Conservation (phyloP, 2,113 vertebrate species). For the Etia nguti region DNA sequence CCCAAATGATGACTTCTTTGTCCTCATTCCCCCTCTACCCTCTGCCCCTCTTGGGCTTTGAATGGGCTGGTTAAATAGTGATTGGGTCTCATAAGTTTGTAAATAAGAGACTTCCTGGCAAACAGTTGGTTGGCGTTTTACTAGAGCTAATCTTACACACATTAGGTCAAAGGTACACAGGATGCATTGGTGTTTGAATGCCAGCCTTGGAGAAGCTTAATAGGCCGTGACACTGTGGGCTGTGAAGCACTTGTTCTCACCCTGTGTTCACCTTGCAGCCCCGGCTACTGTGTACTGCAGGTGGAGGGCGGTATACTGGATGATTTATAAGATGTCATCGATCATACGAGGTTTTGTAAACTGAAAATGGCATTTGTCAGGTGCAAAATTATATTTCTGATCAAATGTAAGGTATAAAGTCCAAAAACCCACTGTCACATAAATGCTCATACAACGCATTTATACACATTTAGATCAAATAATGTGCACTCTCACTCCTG, state of each 20-base stretch:
- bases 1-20: background rate
- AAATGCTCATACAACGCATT: background rate
- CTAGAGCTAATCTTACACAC: slow-evolving; percentile 55
- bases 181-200: background rate
- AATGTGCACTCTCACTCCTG: background rate
- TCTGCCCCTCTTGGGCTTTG: background rate
- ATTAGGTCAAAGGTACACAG: slow-evolving; percentile 58
- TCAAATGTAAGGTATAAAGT: background rate
- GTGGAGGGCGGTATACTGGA: background rate
- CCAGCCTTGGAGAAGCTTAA: slow-evolving; percentile 29
- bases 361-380: background rate
- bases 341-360: background rate
- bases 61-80: slow-evolving; percentile 62
- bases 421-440: background rate
- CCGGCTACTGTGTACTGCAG: slow-evolving; percentile 47
- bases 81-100: slow-evolving; percentile 31
- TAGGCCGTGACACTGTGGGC: slow-evolving; percentile 30
- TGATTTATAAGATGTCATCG: background rate
- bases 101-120: slow-evolving; percentile 50
- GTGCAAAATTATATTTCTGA: background rate
- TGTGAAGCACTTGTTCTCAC: slow-evolving; percentile 42
- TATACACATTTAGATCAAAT: background rate
- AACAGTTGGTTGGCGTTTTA: slow-evolving; percentile 59
- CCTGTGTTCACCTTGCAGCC: slow-evolving; percentile 10
- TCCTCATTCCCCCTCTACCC: background rate